Percentiles rank a stretch among this genome's conserved stretches.
Conservation (phyloP, 2,797 vertebrate species). For the Pantherophis vulpinus region DNA sequence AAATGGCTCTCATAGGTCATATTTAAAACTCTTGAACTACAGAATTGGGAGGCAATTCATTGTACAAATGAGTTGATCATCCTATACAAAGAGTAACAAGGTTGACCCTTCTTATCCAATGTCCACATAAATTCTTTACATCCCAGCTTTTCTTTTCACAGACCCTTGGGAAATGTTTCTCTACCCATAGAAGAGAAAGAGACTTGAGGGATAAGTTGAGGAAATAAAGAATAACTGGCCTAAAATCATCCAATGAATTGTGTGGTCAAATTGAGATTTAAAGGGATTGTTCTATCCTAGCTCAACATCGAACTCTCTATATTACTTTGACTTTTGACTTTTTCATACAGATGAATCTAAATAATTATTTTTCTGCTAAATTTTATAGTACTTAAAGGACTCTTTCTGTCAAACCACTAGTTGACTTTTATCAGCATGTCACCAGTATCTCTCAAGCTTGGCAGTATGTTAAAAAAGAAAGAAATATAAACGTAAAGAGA, state of each 20-base stretch:
- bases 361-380: not conserved
- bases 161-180: not conserved
- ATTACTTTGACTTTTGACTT: not conserved
- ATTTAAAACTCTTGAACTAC: not conserved
- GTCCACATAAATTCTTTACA: not conserved
- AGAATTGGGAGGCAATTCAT: not conserved
- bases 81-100: not conserved
- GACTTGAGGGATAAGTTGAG: not conserved
- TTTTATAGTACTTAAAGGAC: slow-evolving; percentile 15
- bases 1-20: not conserved
- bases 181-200: not conserved
- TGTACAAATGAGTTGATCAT: not conserved
- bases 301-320: not conserved
- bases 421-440: slow-evolving; percentile 54
- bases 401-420: slow-evolving; percentile 41
- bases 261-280: not conserved
- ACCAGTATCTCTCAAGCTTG: slow-evolving; percentile 67
- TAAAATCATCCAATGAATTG: not conserved
- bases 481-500: slow-evolving; percentile 25
- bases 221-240: not conserved
- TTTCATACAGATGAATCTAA: slow-evolving; percentile 20
- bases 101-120: not conserved
- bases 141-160: not conserved
- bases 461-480: slow-evolving; percentile 52
- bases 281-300: not conserved